Base-by-base conservation (phyloP, 2,797 vertebrate species). In the Aeoliscus strigatus region DNA sequence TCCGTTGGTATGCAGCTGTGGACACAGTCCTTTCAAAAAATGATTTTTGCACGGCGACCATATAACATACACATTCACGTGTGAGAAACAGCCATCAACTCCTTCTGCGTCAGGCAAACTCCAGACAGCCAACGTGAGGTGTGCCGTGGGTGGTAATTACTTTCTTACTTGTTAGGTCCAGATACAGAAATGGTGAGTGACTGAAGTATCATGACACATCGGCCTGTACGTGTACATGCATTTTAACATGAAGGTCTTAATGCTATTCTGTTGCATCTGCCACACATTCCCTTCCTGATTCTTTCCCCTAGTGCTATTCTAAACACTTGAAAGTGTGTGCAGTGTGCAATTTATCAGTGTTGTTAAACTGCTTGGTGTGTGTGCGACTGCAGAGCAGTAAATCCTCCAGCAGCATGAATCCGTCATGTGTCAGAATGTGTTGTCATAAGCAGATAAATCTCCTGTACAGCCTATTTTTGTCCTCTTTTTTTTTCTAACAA, bases 291-390 rank as follows among this genome's bases (percentile, higher is more conserved):
- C 35, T 43, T 43, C 43, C 34, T 17, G 31, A 36, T 56, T 71
- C 33, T 52, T 44, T 70, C 53, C 35, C 12, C 24, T 12, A 36
- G 37, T 2, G 3, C 49, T 51, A 31, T 15, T 49, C 53, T 51
- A 39, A 75, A 63, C 62, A 65, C 66, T 69, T 31, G 30, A n/a
- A 65, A 55, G 51, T 32, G 52, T 64, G 56, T 13, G 62, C 48
- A 38, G 47, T 48, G 33, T 27, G 55, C 51, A 64, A 69, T 81
- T 64, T 55, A 63, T 77, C 77, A 66, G 51, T 29, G 55, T 59
- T 34, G 59, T 82, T 79, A 73, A 78, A 75, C 59, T 70, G 70
- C 56, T 76, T 32, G 9, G n/a, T n/a, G 6, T 39, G 57, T 56
- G 70, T 64, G 53, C 23, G 9, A 47, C 40, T 35, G 18, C 39